Evolutionary conservation across 2,797 vertebrate genomes (phyloP).

Genomic region (Syndactyla subalaris): DNA sequence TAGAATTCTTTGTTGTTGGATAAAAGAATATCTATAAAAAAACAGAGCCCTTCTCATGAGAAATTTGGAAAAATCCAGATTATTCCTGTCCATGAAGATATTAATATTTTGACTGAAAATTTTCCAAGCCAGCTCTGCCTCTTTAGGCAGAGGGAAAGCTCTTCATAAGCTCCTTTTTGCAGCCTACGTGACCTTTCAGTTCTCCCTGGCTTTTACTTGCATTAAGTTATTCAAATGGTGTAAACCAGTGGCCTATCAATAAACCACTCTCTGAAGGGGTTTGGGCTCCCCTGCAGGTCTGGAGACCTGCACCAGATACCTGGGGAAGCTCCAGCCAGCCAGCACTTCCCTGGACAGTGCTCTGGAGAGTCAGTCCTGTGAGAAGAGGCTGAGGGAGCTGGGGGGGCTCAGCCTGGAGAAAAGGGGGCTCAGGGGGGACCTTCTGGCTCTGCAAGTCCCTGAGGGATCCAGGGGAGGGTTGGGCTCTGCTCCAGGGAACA

Average conservation of each 20-base stretch:
- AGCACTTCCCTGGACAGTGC: too few relatives aligned
- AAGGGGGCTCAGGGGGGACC: not conserved
- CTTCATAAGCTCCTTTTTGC: not conserved
- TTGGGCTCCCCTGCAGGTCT: not conserved
- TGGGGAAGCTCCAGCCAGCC: not conserved
- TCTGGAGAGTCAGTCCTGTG: not conserved
- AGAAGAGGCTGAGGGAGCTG: not conserved
- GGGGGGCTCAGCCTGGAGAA: not conserved
- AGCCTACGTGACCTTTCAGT: not conserved
- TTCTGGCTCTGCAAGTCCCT: not conserved
- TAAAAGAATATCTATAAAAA: slow-evolving; percentile 53
- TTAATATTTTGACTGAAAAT: slow-evolving; percentile 59
- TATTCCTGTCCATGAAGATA: slow-evolving; percentile 44
- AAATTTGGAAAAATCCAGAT: slow-evolving; percentile 61
- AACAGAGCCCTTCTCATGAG: slow-evolving; percentile 32
- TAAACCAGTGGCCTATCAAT: not conserved
- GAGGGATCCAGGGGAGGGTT: not conserved
- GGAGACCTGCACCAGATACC: not conserved
- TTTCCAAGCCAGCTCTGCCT: slow-evolving; percentile 48
- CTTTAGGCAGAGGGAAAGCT: not conserved
- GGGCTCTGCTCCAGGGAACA: not conserved
- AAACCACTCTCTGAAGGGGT: not conserved
- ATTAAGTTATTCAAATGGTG: not conserved
- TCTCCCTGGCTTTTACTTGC: not conserved
- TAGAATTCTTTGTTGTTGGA: slow-evolving; percentile 51